Base-by-base conservation (phyloP, 2,113 vertebrate species). In the Rutilus rutilus region DNA sequence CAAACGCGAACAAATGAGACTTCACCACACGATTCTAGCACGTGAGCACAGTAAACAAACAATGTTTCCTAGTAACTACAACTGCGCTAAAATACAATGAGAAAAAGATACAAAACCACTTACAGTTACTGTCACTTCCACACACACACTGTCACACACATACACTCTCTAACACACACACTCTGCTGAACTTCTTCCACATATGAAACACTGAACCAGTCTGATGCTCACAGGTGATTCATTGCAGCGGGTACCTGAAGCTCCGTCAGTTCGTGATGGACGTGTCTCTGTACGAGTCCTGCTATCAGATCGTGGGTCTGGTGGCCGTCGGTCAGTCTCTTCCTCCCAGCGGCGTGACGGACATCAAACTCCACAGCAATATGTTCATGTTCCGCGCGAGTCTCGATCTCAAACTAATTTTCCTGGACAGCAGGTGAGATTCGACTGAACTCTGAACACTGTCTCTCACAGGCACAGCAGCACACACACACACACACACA, bases 311-410 rank as follows among this genome's bases (percentile, higher is more conserved):
- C 0, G 94, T 97, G 65, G 97, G 97, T 64, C 93, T 99, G 89
- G 97, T 98, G 93, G 97, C 97, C 0, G 96, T 99, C 65, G 97
- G 97, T 12, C 97, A 99, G 65, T 98, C 97, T 0, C 89, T 99
- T 80, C 97, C 97, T 0, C 96, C 97, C 85, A 97, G 97, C 15
- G 96, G 97, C n/a, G 95, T 97, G 93, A 98, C 97, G 0, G 97
- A 99, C 93, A 96, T 98, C 92, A 98, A 98, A 89, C 96, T 99
- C 33, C 95, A 98, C 90, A 97, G 96, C 45, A 99, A 98, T 92
- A 98, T 98, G 97, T 98, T 99, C 87, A 99, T 99, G 97, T 99
- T 99, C 91, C 94, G 97, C 67, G 97, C 97, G 80, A 98, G 97
- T 65, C 94, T 99, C 25, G 97, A 99, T 86, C 92, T 99, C 39